A percentile compares a stretch with the other conserved stretches of the same genome.
Conservation (phyloP, 2,888 invertebrate species). For the Philonicus albiceps region DNA sequence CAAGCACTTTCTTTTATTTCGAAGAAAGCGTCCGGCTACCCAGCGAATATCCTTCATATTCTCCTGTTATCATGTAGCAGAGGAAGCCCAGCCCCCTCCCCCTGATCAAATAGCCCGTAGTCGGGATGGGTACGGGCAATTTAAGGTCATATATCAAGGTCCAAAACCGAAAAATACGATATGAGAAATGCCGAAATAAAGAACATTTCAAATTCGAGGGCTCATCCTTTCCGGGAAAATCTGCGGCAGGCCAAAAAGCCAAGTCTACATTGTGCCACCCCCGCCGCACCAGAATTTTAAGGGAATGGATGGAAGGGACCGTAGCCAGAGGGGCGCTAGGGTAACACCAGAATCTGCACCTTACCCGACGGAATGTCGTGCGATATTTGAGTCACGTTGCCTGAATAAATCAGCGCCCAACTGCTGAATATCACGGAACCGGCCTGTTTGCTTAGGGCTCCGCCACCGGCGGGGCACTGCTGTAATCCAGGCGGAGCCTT, state of each 20-base stretch:
- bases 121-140: background rate
- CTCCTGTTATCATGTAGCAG: background rate
- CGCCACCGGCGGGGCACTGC: background rate
- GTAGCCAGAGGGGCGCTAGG: background rate
- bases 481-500: background rate
- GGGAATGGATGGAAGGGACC: background rate
- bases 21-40: background rate
- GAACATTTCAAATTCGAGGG: background rate
- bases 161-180: background rate
- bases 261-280: background rate
- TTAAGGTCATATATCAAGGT: background rate
- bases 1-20: background rate
- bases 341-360: background rate
- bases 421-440: background rate
- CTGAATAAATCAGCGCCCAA: constrained; percentile 22
- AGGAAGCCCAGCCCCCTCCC: background rate
- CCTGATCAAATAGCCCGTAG: background rate
- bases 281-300: too few relatives aligned
- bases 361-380: background rate
- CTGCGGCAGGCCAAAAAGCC: background rate
- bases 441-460: background rate
- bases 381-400: constrained; percentile 18
- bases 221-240: background rate
- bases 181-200: background rate
- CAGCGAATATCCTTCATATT: background rate